Evolutionary conservation across 2,113 vertebrate genomes (phyloP).

Genomic region (Noctilio leporinus): DNA sequence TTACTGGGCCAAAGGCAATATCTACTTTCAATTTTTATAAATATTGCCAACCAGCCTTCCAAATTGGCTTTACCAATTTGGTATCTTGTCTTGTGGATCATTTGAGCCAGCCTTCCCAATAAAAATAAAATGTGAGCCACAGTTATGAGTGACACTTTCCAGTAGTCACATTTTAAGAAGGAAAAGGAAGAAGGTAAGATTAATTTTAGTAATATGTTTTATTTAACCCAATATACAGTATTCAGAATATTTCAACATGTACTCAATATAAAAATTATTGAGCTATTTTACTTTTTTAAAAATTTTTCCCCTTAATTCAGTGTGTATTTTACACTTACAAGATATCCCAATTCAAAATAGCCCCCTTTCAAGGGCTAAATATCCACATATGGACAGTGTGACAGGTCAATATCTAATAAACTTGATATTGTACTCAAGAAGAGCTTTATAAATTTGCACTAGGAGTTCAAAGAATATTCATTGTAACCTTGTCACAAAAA

Average conservation of each 20-base stretch:
- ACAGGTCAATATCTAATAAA: not conserved
- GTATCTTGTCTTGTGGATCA: not conserved
- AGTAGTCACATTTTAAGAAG: not conserved
- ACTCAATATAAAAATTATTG: not conserved
- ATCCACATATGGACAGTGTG: not conserved
- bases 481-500: not conserved
- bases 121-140: not conserved
- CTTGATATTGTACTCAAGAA: not conserved
- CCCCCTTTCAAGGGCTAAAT: not conserved
- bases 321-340: not conserved
- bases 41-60: not conserved
- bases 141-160: not conserved
- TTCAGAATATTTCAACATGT: not conserved
- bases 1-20: not conserved
- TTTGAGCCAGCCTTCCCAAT: not conserved
- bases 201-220: not conserved
- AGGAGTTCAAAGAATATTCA: not conserved
- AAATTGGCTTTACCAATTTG: not conserved
- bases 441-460: not conserved
- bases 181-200: not conserved
- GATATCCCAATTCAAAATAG: not conserved
- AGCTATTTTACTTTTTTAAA: not conserved
- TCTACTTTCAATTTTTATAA: not conserved
- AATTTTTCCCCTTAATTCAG: not conserved
- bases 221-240: not conserved